Evolutionary conservation across 2,888 invertebrate genomes (phyloP), one percentile per base, ranked within the genome.

Genomic region (Calliopum simillimum): DNA sequence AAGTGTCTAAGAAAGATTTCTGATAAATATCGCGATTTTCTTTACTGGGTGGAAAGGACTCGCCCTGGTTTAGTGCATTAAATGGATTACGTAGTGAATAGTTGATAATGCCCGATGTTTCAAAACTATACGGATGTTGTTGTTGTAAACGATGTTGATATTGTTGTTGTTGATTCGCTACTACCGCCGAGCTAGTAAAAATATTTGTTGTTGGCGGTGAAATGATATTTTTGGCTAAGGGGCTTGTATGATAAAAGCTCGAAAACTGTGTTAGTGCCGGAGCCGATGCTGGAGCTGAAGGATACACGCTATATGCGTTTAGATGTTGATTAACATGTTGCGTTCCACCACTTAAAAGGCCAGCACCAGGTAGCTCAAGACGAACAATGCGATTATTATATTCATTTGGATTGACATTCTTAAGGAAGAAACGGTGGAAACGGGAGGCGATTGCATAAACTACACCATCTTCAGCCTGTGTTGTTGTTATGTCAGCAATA

Each of bases 351-450:
- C 23, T n/a, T 23, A 25, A n/a, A 16, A 25, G 61, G 1, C 23
- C 44, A 4, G 71, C 25, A 4, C 72, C 74, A 0, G 79, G 78
- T 62, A 84, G 69, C 43, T 81, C 79, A 77, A 92, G 86, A 63
- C 93, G 90, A 64, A 94, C 78, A n/a, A 95, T 88, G 69, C 94
- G 89, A 64, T 94, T 87, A 82, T 95, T 95, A 46, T 90, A 88
- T 83, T 94, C 94, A 65, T 90, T 88, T 1, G 89, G 86, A 79
- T 91, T 90, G 14, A 93, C 88, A 47, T 90, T 89, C 77, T 90
- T 90, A 70, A 90, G 87, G 88, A 94, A 94, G 88, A 91, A 94
- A 77, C 92, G 92, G 79, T 95, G 95, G 88, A 95, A 94, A 71
- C 92, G 89, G 0, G 93, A 91, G 2, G 93, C 90, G 46, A 95